Percentiles rank a stretch among this genome's conserved stretches.
phyloP scores from a whole-genome alignment of 2,113 vertebrate species.

The Ovis canadensis region DNA sequence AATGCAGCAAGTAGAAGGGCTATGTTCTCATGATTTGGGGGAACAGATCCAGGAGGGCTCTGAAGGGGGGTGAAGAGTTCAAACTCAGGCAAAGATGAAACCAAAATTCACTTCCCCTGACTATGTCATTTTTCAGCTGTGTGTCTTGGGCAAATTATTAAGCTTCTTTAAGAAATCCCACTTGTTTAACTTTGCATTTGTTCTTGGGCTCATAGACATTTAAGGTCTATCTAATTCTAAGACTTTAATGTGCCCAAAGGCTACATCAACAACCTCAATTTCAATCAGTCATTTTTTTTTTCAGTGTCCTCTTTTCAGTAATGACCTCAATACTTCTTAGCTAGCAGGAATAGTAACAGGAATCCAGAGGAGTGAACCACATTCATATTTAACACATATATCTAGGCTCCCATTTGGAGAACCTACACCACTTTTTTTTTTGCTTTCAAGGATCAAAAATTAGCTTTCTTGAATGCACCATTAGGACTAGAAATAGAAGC shows the following conservation, averaged over 20 bases:
- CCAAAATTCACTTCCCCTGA: not conserved
- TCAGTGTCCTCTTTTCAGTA: not conserved
- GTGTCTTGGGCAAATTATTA: not conserved
- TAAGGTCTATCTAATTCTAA: not conserved
- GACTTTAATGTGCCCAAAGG: not conserved
- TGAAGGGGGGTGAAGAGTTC: not conserved
- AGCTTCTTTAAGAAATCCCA: not conserved
- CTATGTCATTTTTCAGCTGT: not conserved
- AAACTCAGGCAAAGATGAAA: not conserved
- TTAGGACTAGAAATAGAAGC: not conserved
- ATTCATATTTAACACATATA: not conserved
- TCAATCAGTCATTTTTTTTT: not conserved
- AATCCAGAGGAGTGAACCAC: not conserved
- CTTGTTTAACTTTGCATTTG: not conserved
- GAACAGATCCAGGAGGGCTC: not conserved
- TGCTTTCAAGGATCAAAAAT: constrained; percentile 10
- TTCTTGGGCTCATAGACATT: not conserved
- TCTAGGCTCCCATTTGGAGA: not conserved
- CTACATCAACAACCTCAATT: not conserved
- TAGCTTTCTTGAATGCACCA: not conserved
- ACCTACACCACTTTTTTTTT: not conserved
- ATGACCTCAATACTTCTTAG: constrained; percentile 4
- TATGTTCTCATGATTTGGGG: not conserved
- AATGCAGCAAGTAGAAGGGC: not conserved
- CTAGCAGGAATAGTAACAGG: not conserved